Evolutionary conservation across 1,140 invertebrate genomes (phyloP).

Genomic region (Venustaconcha ellipsiformis): DNA sequence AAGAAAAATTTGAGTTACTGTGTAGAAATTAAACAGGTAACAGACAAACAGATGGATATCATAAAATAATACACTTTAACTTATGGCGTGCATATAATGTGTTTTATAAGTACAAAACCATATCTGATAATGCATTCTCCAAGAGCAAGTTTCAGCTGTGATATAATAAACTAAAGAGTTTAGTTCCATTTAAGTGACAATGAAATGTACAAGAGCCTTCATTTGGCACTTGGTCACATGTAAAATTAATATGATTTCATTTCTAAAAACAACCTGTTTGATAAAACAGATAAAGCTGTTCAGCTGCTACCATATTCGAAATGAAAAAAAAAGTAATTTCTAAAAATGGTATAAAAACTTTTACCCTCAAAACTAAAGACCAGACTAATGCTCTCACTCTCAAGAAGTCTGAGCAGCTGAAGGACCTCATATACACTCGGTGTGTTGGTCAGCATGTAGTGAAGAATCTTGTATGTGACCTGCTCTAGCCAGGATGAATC

Average conservation of each 20-base stretch:
- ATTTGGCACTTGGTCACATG: background rate
- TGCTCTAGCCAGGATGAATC: constrained; percentile 56
- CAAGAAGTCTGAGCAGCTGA: constrained; percentile 51
- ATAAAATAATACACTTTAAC: no score
- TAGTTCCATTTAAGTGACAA: no score
- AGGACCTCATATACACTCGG: constrained; percentile 40
- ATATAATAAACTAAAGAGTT: no score
- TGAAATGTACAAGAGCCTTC: background rate
- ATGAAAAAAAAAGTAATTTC: background rate
- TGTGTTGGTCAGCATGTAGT: constrained; percentile 43
- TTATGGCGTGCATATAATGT: no score
- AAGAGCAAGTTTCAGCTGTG: no score
- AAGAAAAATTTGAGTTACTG: no score
- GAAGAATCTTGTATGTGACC: constrained; percentile 44
- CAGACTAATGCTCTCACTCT: constrained; percentile 53
- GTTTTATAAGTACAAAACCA: no score
- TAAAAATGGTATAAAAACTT: constrained; percentile 6
- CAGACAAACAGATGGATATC: no score
- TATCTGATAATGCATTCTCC: no score
- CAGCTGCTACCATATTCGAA: background rate
- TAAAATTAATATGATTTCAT: background rate
- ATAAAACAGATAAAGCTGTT: background rate
- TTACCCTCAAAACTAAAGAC: constrained; percentile 62
- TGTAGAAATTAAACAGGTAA: no score
- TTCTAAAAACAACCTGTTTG: no score